A percentile compares a stretch with the other conserved stretches of the same genome.
Evolutionary conservation across 2,113 vertebrate species (phyloP).

Genomic region (Stigmatopora nigra): DNA sequence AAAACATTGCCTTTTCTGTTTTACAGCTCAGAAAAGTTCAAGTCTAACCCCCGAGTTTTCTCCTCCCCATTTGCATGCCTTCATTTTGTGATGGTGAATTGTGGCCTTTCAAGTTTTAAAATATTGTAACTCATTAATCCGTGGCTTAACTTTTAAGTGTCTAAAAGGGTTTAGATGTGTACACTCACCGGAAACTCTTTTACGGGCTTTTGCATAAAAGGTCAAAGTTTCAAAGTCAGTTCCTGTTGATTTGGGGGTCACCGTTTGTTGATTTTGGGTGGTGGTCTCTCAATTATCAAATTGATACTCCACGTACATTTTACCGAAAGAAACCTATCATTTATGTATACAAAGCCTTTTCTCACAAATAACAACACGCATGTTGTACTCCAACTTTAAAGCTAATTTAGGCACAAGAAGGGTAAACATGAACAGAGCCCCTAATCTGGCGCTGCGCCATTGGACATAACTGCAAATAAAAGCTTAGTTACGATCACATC

Average conservation of each 20-base stretch:
- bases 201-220: background rate
- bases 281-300: no score
- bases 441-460: no score
- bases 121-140: slow-evolving; percentile 11
- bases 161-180: slow-evolving; percentile 5
- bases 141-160: slow-evolving; percentile 7
- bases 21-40: slow-evolving; percentile 19
- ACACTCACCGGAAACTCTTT: slow-evolving; percentile 2
- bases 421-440: no score
- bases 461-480: background rate
- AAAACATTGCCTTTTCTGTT: slow-evolving; percentile 12
- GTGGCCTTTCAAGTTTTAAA: slow-evolving; percentile 4
- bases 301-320: no score
- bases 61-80: slow-evolving; percentile 35
- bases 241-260: no score
- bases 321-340: no score
- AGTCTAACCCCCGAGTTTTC: background rate
- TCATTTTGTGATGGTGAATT: slow-evolving; percentile 16
- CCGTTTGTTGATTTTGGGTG: no score
- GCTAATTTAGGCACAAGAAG: no score
- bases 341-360: no score
- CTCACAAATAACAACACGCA: no score
- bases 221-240: no score
- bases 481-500: background rate
- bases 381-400: no score